Base-by-base conservation (phyloP, 2,888 invertebrate species). In the Mellilla xanthometata region DNA sequence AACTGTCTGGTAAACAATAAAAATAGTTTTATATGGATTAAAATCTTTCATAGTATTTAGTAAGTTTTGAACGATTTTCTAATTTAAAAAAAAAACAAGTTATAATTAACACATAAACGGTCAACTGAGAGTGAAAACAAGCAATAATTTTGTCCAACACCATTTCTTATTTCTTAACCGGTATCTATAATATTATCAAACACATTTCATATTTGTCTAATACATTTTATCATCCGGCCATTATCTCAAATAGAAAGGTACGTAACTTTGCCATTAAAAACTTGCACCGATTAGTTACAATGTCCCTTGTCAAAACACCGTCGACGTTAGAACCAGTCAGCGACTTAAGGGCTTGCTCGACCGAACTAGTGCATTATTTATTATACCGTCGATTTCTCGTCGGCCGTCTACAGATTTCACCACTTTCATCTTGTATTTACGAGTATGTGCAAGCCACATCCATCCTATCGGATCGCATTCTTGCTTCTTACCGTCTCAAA, bases 301-400 rank as follows among this genome's bases (percentile, higher is more conserved):
- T 64, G 65, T 66, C 63, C 64, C 67, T 65, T 71, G 67, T 74
- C 70, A 71, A 74, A 68, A 68, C 60, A 58, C 53, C 56, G 66
- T 49, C 60, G 62, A 22, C 24, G 24, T 66, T 60, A 54, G 63
- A 81, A 83, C 82, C 71, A 73, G 84, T 85, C 65, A 50, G 63
- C 65, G 63, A 61, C 68, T 69, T 76, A 81, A 87, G 87, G 87
- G 84, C 84, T 76, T 60, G 65, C 60, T 69, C 61, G 70, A 60
- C 65, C 63, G 66, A 84, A 81, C 86, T 81, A 79, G 86, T 85
- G 83, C 81, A 86, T 84, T 88, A 88, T 88, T 85, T 88, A 87
- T 85, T 81, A 79, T 77, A 60, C 68, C 68, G 63, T 73, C 78
- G 85, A 87, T 86, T 87, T 88, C 88, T 87, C 78, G 78, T 58